phyloP scores from a whole-genome alignment of 2,888 invertebrate genomes.

The Gastracanthus pulcherrimus region DNA sequence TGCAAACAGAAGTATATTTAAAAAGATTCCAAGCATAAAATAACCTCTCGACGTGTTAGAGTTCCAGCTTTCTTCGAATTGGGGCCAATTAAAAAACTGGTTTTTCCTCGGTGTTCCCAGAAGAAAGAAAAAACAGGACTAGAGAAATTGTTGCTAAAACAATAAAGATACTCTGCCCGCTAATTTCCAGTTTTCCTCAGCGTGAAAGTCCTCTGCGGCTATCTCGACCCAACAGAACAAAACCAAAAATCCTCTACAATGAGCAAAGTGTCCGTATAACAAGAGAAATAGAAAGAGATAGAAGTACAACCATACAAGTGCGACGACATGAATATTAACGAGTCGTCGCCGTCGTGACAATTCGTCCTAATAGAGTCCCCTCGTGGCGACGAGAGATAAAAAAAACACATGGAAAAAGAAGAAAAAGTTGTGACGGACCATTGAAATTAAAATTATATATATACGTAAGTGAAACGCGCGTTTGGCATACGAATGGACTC shows the following conservation, averaged over 20 bases:
- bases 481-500: slow-evolving; percentile 14
- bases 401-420: background rate
- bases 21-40: no score
- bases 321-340: slow-evolving; percentile 31
- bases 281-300: background rate
- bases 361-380: slow-evolving; percentile 19
- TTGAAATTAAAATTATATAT: slow-evolving; percentile 40
- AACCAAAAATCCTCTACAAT: slow-evolving; percentile 4
- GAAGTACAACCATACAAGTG: background rate
- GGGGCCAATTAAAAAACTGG: background rate
- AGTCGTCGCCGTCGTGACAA: background rate
- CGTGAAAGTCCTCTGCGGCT: background rate
- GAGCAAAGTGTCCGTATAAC: background rate
- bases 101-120: background rate
- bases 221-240: background rate
- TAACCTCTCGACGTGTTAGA: no score
- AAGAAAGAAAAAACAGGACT: background rate
- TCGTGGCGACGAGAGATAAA: background rate
- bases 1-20: background rate
- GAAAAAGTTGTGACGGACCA: background rate
- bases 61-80: background rate
- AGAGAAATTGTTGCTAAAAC: background rate
- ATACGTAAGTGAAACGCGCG: slow-evolving; percentile 4
- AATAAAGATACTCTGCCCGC: background rate
- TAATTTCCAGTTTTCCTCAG: background rate